phyloP scores from a whole-genome alignment of 1,140 invertebrate genomes.

The Conopomorpha cramerella region DNA sequence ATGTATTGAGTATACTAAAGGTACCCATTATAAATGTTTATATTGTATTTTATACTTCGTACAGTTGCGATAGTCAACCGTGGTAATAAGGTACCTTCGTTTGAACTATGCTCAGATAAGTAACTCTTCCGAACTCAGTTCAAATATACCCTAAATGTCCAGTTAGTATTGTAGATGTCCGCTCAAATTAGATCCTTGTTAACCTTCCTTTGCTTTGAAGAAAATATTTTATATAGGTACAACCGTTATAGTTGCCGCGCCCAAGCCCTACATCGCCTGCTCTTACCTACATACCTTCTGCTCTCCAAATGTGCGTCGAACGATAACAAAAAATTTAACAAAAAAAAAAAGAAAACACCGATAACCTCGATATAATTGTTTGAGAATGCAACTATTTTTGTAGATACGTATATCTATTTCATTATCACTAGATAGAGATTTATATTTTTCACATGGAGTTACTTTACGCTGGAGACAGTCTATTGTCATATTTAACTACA shows the following conservation, averaged over 20 bases:
- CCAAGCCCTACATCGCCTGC: slow-evolving; percentile 20
- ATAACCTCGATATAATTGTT: slow-evolving; percentile 37
- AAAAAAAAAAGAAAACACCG: too few relatives aligned
- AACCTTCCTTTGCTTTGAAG: too few relatives aligned
- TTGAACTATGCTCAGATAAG: too few relatives aligned
- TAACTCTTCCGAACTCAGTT: slow-evolving; percentile 19
- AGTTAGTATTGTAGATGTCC: too few relatives aligned
- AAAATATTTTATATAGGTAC: slow-evolving; percentile 26
- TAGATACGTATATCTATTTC: slow-evolving; percentile 55
- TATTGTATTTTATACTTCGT: slow-evolving; percentile 19
- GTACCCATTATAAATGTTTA: slow-evolving; percentile 16
- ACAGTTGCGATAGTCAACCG: slow-evolving; percentile 11
- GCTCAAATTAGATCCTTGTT: too few relatives aligned
- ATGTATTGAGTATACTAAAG: slow-evolving; percentile 11
- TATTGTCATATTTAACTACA: too few relatives aligned
- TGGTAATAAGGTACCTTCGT: slow-evolving; percentile 8
- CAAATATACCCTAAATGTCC: slow-evolving; percentile 15
- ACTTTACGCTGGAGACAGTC: slow-evolving; percentile 42
- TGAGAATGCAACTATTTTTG: slow-evolving; percentile 58
- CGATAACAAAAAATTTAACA: too few relatives aligned
- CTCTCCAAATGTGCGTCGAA: background rate
- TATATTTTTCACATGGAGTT: slow-evolving; percentile 52
- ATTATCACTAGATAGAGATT: slow-evolving; percentile 54
- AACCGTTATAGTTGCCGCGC: slow-evolving; percentile 23
- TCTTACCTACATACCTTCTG: background rate